phyloP scores from a whole-genome alignment of 2,888 invertebrate species.

The Stegana nigrithorax region DNA sequence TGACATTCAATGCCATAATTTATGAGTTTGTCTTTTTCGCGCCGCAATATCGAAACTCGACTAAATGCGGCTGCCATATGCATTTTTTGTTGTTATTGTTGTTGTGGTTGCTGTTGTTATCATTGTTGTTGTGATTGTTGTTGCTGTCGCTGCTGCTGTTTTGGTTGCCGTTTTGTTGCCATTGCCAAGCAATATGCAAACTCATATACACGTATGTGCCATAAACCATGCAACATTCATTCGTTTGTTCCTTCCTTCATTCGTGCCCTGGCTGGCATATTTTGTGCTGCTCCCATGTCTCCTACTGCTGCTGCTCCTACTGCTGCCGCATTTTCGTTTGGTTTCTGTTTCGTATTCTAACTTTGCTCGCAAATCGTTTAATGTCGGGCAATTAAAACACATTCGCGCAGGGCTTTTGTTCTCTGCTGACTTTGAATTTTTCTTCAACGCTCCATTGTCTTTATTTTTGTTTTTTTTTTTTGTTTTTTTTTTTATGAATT shows the following conservation, averaged over 20 bases:
- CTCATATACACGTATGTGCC: no score
- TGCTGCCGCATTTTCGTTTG: no score
- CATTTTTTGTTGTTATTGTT: neutral
- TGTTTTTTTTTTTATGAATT: neutral
- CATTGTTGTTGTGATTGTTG: neutral
- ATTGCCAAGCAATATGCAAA: no score
- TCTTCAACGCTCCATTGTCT: no score
- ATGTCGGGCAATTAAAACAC: constrained; percentile 59
- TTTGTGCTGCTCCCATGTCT: no score
- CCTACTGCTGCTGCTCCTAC: no score
- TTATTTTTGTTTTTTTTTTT: neutral
- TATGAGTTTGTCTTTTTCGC: constrained; percentile 65
- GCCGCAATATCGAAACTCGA: constrained; percentile 51
- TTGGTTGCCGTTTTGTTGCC: no score
- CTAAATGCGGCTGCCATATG: constrained; percentile 55
- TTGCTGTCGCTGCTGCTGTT: neutral
- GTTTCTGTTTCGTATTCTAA: no score
- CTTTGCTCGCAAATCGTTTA: constrained; percentile 47
- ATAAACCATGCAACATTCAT: no score
- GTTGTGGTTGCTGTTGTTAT: neutral
- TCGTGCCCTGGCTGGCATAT: no score
- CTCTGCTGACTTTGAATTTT: constrained; percentile 2
- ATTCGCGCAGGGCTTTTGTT: no score
- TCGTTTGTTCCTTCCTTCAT: no score
- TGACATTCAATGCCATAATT: constrained; percentile 65